A percentile compares a stretch with the other conserved stretches of the same genome.
These are phyloP conservation scores for Peromyscus melanophrys DNA, from an alignment of 2,797 vertebrate species.

Conservation along the genomic window DNA sequence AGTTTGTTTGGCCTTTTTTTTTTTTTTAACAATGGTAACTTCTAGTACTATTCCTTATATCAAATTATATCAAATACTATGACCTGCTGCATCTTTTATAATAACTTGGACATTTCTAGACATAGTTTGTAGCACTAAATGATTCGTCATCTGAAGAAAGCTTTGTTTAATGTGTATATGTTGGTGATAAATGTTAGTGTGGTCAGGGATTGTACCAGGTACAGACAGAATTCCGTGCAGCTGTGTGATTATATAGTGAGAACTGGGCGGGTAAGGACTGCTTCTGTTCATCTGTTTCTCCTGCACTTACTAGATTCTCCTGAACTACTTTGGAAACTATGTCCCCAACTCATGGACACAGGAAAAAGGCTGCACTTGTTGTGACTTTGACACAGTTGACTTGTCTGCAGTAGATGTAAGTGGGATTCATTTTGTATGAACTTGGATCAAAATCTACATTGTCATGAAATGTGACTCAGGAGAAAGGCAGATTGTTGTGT, in stretches of 20 bases:
- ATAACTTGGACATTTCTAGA: not conserved
- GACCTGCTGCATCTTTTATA: not conserved
- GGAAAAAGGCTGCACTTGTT: conserved; percentile 94
- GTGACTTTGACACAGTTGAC: conserved; percentile 93
- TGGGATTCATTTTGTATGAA: conserved; percentile 72
- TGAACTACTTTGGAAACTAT: conserved; percentile 98
- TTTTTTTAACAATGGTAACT: not conserved
- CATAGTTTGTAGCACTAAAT: not conserved
- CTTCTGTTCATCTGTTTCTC: conserved; percentile 37
- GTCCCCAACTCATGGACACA: conserved; percentile 97
- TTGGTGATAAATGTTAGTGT: not conserved
- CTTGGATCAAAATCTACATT: not conserved
- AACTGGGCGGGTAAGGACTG: not conserved
- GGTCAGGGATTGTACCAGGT: not conserved
- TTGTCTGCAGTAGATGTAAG: conserved; percentile 93
- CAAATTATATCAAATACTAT: conserved; percentile 34
- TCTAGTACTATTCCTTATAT: not conserved
- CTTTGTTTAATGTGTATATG: not conserved
- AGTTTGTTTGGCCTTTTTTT: conserved; percentile 12
- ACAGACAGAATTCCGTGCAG: not conserved
- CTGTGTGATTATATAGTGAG: not conserved
- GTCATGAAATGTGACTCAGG: conserved; percentile 5
- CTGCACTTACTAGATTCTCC: conserved; percentile 92
- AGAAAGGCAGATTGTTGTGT: not conserved
- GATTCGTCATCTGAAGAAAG: not conserved